Conservation (phyloP, 92 coral and sea anemone genomes). For the Micromussa lordhowensis region DNA sequence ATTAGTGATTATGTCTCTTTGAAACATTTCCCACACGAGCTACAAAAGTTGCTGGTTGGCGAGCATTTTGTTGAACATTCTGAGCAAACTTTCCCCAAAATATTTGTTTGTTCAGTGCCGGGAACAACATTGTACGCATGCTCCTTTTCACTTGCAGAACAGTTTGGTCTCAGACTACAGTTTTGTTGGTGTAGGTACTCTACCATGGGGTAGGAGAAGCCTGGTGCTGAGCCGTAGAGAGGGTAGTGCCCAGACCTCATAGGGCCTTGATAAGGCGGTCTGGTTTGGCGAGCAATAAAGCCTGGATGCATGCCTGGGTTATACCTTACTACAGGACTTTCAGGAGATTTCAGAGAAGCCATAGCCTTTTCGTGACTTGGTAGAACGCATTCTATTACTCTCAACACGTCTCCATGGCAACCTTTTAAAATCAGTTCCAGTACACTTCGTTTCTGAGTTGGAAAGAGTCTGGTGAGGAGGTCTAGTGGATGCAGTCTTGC, state of each 20-base stretch:
- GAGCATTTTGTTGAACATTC: slow-evolving; percentile 78
- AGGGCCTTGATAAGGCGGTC: slow-evolving; percentile 66
- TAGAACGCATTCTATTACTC: slow-evolving; percentile 90
- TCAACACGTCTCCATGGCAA: slow-evolving; percentile 88
- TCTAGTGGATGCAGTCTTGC: slow-evolving; percentile 83
- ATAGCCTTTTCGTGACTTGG: slow-evolving; percentile 98
- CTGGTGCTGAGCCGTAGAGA: slow-evolving; percentile 66
- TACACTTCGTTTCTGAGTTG: slow-evolving; percentile 92
- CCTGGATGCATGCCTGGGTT: slow-evolving; percentile 68
- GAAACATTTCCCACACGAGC: slow-evolving; percentile 81
- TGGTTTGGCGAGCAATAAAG: slow-evolving; percentile 64
- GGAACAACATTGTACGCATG: slow-evolving; percentile 2
- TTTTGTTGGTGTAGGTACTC: slow-evolving; percentile 79
- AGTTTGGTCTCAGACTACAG: slow-evolving; percentile 31
- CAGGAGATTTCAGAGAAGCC: slow-evolving; percentile 68
- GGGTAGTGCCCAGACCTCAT: slow-evolving; percentile 68
- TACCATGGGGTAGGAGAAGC: slow-evolving; percentile 74
- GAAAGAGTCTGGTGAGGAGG: slow-evolving; percentile 88
- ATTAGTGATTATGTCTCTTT: slow-evolving; percentile 56
- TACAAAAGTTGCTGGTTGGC: slow-evolving; percentile 78
- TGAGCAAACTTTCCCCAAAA: slow-evolving; percentile 79
- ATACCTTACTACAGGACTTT: slow-evolving; percentile 66
- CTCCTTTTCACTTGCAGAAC: slow-evolving; percentile 24
- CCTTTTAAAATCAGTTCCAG: slow-evolving; percentile 93
- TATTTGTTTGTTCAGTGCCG: slow-evolving; percentile 43